Evolutionary conservation across 2,888 invertebrate species (phyloP).

Genomic region (Anaspis maculata): DNA sequence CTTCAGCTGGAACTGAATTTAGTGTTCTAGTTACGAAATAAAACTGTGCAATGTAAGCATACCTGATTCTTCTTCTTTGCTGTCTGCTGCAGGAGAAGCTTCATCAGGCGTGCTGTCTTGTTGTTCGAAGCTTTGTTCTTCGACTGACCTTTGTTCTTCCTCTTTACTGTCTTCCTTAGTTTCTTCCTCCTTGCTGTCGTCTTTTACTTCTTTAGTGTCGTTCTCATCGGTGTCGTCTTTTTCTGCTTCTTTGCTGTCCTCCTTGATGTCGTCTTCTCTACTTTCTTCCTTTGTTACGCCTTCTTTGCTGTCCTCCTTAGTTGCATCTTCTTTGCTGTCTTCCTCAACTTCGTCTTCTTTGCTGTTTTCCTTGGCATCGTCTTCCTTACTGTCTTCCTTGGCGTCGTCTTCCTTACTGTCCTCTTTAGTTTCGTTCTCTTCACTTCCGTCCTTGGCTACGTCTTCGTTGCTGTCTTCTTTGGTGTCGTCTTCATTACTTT

Average conservation of each 20-base stretch:
- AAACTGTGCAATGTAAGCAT: background rate
- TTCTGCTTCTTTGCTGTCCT: conserved; percentile 1
- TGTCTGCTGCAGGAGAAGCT: conserved; percentile 12
- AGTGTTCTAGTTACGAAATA: too few species aligned
- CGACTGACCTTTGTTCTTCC: conserved; percentile 9
- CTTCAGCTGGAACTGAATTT: too few species aligned
- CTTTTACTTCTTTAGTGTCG: conserved; percentile 1
- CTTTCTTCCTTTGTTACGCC: conserved; percentile 1
- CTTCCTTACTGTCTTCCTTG: conserved; percentile 4
- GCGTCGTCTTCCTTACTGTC: conserved; percentile 13
- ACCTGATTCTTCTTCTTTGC: conserved; percentile 7
- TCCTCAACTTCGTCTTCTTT: conserved; percentile 4
- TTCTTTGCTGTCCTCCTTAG: conserved; percentile 5
- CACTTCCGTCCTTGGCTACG: conserved; percentile 5
- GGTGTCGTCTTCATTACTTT: conserved; percentile 11
- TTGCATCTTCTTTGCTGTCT: conserved; percentile 6
- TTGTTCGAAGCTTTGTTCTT: conserved; percentile 12
- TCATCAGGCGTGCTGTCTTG: conserved; percentile 9
- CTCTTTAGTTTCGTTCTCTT: conserved; percentile 17
- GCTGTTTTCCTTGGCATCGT: conserved; percentile 6
- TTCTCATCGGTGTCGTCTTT: conserved; percentile 1
- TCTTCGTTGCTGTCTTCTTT: conserved; percentile 12
- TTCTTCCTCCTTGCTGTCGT: background rate
- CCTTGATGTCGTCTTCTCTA: background rate
- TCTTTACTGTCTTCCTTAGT: background rate